Evolutionary conservation across 1,140 invertebrate species (phyloP).

Genomic region (Colletes gigas): DNA sequence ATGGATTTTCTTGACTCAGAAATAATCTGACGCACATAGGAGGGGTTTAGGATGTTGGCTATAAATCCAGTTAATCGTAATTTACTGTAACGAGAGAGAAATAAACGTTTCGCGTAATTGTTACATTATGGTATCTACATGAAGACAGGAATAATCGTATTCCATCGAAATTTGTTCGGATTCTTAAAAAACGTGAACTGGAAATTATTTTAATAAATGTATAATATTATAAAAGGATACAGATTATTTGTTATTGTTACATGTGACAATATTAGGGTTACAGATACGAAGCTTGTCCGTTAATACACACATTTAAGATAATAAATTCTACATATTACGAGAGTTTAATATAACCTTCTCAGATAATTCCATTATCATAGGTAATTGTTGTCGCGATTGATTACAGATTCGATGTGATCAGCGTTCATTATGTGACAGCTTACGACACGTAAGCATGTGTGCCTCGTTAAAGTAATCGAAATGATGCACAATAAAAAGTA

Average conservation of each 20-base stretch:
- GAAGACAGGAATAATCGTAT: no score
- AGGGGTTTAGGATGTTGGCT: background rate
- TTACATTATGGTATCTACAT: background rate
- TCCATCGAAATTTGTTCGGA: background rate
- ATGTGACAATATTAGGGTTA: conserved; percentile 14
- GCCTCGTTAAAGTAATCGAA: background rate
- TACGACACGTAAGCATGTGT: background rate
- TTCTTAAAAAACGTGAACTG: background rate
- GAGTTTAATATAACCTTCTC: background rate
- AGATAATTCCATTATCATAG: conserved; percentile 32
- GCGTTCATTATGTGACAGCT: conserved; percentile 12
- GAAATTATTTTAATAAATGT: background rate
- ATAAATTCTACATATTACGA: background rate
- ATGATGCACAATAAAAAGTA: background rate
- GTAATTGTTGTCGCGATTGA: background rate
- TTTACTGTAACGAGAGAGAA: conserved; percentile 1
- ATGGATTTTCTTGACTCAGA: conserved; percentile 33
- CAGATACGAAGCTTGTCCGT: background rate
- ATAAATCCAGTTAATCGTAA: conserved; percentile 10
- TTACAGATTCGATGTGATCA: conserved; percentile 2
- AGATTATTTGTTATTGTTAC: background rate
- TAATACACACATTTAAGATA: background rate
- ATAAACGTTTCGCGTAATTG: background rate
- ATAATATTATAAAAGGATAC: conserved; percentile 32
- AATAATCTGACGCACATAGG: background rate